Evolutionary conservation across 2,113 vertebrate genomes (phyloP), one percentile per base, ranked within the genome.

Genomic region (Herpetotheres cachinnans): DNA sequence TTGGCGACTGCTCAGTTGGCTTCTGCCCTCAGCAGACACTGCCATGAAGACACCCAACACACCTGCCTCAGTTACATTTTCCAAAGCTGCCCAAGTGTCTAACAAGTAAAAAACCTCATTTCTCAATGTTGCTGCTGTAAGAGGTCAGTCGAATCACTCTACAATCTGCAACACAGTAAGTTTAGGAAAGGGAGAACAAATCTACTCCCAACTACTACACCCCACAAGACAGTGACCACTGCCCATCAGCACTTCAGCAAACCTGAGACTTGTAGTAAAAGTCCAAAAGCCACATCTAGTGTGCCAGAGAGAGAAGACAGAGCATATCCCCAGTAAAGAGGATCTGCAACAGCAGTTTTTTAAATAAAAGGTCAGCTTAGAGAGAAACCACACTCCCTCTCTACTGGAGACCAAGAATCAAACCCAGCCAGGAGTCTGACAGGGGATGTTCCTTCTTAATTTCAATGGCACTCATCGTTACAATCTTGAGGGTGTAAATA

Each of bases 11-110:
- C 29, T 52, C 46, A 21, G 16, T 7, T 55, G 40, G 67, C 47
- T 67, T 19, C 11, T 1, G 11, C 40, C 73, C 34, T 70, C 80
- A 52, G 11, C 1, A 0, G 49, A 50, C 0, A 0, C 72, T 42
- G 36, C 27, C 87, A 74, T 29, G n/a, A 61, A 47, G 34, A 89
- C 6, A 72, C 16, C 34, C 62, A 87, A 74, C 20, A 14, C 6
- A 17, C 36, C 32, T n/a, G 7, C 16, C 24, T 87, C 82, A 0
- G 0, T 49, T 56, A n/a, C 29, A 25, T 47, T 82, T 50, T 62
- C 21, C 77, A 73, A 50, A 61, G 27, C 38, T 74, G 42, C 32
- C 26, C 22, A 44, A 87, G 42, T 47, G 30, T 38, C 47, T 59
- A 30, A 69, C 2, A 7, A 29, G 13, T 40, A 49, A 52, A 70